These are phyloP conservation scores for Sinocyclocheilus anshuiensis DNA, from an alignment of 2,113 vertebrate species.

Conservation along the genomic window DNA sequence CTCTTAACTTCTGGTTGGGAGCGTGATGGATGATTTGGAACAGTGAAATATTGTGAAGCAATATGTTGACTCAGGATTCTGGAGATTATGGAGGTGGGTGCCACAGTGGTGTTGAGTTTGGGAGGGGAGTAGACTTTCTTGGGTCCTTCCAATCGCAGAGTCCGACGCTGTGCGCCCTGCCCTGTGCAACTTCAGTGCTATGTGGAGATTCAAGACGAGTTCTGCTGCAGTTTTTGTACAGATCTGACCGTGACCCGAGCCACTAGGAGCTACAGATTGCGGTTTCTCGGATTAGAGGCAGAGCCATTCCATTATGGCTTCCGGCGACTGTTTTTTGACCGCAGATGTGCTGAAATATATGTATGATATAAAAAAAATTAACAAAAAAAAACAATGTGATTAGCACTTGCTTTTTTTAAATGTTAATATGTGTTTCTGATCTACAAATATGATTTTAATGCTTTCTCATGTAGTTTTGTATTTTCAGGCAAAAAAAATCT, in stretches of 20 bases:
- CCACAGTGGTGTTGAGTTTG: constrained; percentile 35
- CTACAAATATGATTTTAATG: constrained; percentile 99
- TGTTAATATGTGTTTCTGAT: constrained; percentile 82
- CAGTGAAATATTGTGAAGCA: constrained; percentile 53
- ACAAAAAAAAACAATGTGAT: constrained; percentile 78
- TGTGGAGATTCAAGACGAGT: constrained; percentile 53
- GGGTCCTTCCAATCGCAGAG: constrained; percentile 33
- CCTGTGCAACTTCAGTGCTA: constrained; percentile 47
- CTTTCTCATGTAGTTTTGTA: constrained; percentile 99
- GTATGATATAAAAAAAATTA: constrained; percentile 75
- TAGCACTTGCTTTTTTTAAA: constrained; percentile 97
- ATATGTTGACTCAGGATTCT: constrained; percentile 60
- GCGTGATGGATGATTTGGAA: constrained; percentile 16
- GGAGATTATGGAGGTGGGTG: constrained; percentile 45
- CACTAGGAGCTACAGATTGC: constrained; percentile 51
- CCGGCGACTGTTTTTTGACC: constrained; percentile 68
- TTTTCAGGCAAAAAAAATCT: constrained; percentile 94
- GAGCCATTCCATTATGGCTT: constrained; percentile 69
- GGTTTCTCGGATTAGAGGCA: constrained; percentile 71
- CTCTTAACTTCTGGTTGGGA: constrained; percentile 42
- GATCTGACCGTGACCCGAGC: constrained; percentile 40
- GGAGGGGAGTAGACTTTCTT: constrained; percentile 43
- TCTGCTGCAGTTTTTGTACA: constrained; percentile 57
- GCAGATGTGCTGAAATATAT: constrained; percentile 83
- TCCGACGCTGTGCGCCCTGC: background rate